Conservation (phyloP, 2,797 vertebrate genomes). For the Adelosebastes latens region DNA sequence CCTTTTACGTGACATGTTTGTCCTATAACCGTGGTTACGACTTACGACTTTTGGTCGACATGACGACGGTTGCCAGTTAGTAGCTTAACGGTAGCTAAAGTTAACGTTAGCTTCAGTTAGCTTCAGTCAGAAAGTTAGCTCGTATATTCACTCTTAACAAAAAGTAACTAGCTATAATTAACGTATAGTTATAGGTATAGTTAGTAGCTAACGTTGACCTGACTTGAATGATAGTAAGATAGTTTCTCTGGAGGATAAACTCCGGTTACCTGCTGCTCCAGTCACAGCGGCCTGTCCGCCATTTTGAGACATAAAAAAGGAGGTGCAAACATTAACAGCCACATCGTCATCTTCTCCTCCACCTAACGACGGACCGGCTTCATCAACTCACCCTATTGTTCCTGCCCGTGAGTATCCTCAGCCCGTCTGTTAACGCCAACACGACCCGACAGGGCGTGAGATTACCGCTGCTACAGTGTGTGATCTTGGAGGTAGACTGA, state of each 20-base stretch:
- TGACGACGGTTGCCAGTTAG: background rate
- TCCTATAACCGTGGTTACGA: background rate
- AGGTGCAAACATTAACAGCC: conserved; percentile 86
- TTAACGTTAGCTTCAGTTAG: conserved; percentile 63
- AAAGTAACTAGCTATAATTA: background rate
- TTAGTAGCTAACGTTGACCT: rapidly evolving
- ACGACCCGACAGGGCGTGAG: conserved; percentile 66
- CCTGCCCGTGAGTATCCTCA: conserved; percentile 50
- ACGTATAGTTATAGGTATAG: background rate
- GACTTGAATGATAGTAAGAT: rapidly evolving
- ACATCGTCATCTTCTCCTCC: conserved; percentile 85
- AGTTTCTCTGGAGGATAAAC: conserved; percentile 19
- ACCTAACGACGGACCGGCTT: conserved; percentile 56
- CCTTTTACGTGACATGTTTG: background rate
- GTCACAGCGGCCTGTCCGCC: conserved; percentile 93
- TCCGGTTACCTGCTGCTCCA: conserved; percentile 83
- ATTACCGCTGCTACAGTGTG: conserved; percentile 54
- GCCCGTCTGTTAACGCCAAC: conserved; percentile 43
- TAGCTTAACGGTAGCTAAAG: conserved; percentile 39
- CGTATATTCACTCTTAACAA: background rate
- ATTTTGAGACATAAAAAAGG: conserved; percentile 95
- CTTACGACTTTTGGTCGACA: background rate
- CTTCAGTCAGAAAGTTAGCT: conserved; percentile 67
- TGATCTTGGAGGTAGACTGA: conserved; percentile 68
- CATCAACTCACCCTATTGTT: conserved; percentile 76